Base-by-base conservation (phyloP, 2,888 invertebrate species). In the Arrhopalites spinosus region DNA sequence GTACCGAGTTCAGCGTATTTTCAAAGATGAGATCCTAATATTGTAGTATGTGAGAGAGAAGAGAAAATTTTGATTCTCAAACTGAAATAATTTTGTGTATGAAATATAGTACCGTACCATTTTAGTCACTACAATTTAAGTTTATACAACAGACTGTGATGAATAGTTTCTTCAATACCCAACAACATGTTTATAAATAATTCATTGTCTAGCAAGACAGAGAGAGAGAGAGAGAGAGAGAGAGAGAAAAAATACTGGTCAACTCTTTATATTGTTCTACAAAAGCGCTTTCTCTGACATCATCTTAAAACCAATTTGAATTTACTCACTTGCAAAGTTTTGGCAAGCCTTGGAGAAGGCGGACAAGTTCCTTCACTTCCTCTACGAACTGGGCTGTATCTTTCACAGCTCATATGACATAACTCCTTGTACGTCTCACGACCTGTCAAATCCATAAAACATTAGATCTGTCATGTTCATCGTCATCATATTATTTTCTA, bases 311-410 rank as follows among this genome's bases (percentile, higher is more conserved):
- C 15, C 50, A 61, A 15, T 27, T 53, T 11, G 17, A 56, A 68
- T 13, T 30, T 20, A 59, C 76, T 73, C 71, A 81, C 82, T 78
- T 82, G 82, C 63, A 80, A 68, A 73, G 81, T 79, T 80, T 82
- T 83, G 72, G 80, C 81, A 77, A 81, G 77, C 74, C 83, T 77
- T 17, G 83, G 83, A 45, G 83, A 83, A 3, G 83, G 79, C 29
- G 83, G 83, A 73, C 83, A 83, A 1, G 81, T 82, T 23, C 93
- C 92, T 85, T 96, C 96, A 78, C 93, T 93, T 11, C 95, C 95
- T 80, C 96, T 88, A 0, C 97, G 89, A 17, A 96, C 95, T 0
- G 96, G 96, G 79, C 95, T 95, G 85, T 94, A 96, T 25, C 96
- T 87, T 85, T 94, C 94, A 61, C 90, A 86, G 43, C 87, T 86